A percentile compares a stretch with the other conserved stretches of the same genome.
Evolutionary conservation across 2,797 vertebrate genomes (phyloP).

Genomic region (Etheostoma perlongum): DNA sequence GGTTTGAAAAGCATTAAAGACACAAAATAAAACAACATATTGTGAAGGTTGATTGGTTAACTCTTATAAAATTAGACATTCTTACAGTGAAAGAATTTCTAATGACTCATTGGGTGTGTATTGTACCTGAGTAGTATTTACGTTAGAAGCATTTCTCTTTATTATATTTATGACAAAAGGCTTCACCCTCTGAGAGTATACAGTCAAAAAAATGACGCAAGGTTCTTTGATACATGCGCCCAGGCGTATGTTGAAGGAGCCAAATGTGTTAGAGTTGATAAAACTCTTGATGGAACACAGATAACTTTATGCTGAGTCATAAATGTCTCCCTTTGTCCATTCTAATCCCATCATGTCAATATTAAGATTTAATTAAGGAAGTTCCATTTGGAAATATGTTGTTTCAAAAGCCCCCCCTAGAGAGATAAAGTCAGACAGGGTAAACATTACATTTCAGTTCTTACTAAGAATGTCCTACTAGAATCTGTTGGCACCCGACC

Average conservation of each 20-base stretch:
- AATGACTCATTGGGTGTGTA: not conserved
- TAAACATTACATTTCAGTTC: slow-evolving; percentile 6
- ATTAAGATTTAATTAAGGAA: slow-evolving; percentile 16
- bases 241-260: not conserved
- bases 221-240: not conserved
- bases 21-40: not conserved
- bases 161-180: slow-evolving; percentile 25
- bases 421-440: not conserved
- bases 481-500: too few relatives aligned
- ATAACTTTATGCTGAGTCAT: slow-evolving; percentile 16
- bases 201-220: not conserved
- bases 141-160: not conserved
- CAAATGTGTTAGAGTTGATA: slow-evolving; percentile 19
- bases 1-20: not conserved
- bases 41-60: not conserved
- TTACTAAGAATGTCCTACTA: not conserved
- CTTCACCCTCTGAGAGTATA: not conserved
- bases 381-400: not conserved
- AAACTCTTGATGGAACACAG: slow-evolving; percentile 12
- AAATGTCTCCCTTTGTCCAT: not conserved
- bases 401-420: not conserved
- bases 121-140: not conserved
- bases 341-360: slow-evolving; percentile 3
- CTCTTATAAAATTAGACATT: not conserved
- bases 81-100: not conserved